Evolutionary conservation across 2,888 invertebrate genomes (phyloP).

Genomic region (Ditula angustiorana): DNA sequence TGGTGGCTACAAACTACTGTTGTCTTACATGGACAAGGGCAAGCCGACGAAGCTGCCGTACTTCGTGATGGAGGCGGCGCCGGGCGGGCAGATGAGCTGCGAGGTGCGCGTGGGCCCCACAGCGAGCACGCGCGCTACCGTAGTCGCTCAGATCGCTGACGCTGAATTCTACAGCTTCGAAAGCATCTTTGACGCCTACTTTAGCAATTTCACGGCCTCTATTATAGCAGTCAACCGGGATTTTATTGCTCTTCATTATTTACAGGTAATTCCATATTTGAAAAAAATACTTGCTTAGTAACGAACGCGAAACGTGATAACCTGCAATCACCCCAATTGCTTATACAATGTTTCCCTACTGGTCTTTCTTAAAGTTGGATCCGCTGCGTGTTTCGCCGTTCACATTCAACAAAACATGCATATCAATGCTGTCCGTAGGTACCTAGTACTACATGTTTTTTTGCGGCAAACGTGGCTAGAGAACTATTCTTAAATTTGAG

Average conservation of each 20-base stretch:
- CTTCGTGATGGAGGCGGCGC: slow-evolving; percentile 79
- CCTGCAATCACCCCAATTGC: too few species aligned
- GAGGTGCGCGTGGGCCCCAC: slow-evolving; percentile 75
- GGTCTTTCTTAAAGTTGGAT: too few species aligned
- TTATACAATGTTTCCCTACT: too few species aligned
- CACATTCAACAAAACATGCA: too few species aligned
- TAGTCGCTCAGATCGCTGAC: slow-evolving; percentile 75
- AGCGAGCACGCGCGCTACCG: slow-evolving; percentile 65
- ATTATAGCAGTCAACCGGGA: slow-evolving; percentile 77
- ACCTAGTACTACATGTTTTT: too few species aligned
- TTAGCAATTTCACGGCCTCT: slow-evolving; percentile 69
- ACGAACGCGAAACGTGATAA: too few species aligned
- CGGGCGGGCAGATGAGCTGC: slow-evolving; percentile 79
- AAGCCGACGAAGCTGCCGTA: slow-evolving; percentile 68
- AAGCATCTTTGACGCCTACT: slow-evolving; percentile 75
- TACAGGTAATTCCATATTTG: slow-evolving; percentile 68
- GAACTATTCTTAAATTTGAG: too few species aligned
- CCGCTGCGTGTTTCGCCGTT: too few species aligned
- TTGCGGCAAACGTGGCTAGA: too few species aligned
- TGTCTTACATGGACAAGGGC: slow-evolving; percentile 70
- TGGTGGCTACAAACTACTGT: slow-evolving; percentile 74
- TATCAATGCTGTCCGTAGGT: too few species aligned
- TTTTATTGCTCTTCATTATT: slow-evolving; percentile 76
- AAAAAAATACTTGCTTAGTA: too few species aligned
- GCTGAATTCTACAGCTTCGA: slow-evolving; percentile 75